These are phyloP conservation scores for Byasa hedistus DNA, from an alignment of 2,888 invertebrate species.

Conservation along the genomic window DNA sequence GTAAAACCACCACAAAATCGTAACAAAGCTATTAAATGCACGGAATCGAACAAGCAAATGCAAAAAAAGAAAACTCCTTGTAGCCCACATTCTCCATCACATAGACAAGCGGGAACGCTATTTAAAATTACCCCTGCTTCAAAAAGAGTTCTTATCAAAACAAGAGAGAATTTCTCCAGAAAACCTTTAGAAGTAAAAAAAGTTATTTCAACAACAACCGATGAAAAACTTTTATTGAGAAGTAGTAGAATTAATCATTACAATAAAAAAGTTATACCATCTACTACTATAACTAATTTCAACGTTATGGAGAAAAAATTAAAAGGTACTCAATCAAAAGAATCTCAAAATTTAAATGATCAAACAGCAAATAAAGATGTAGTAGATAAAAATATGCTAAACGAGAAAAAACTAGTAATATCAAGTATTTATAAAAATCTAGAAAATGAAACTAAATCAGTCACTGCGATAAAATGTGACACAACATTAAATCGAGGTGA, in stretches of 20 bases:
- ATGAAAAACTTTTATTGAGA: background rate
- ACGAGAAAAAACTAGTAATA: slow-evolving; percentile 5
- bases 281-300: slow-evolving; percentile 13
- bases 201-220: slow-evolving; percentile 1
- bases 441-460: slow-evolving; percentile 11
- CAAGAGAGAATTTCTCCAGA: slow-evolving; percentile 12
- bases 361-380: background rate
- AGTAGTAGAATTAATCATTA: background rate
- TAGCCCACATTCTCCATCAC: slow-evolving; percentile 4
- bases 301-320: slow-evolving; percentile 15
- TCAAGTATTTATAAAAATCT: slow-evolving; percentile 16
- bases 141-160: slow-evolving; percentile 17
- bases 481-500: slow-evolving; percentile 1
- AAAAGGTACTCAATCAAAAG: slow-evolving; percentile 2
- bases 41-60: slow-evolving; percentile 3
- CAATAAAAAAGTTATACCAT: slow-evolving; percentile 1
- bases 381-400: background rate
- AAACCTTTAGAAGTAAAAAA: slow-evolving; percentile 14
- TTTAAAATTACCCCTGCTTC: slow-evolving; percentile 16
- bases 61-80: slow-evolving; percentile 17
- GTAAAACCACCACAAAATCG: slow-evolving; percentile 11
- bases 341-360: slow-evolving; percentile 4
- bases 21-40: slow-evolving; percentile 4
- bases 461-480: slow-evolving; percentile 4
- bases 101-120: slow-evolving; percentile 7